phyloP scores from a whole-genome alignment of 1,140 invertebrate species.

The Zaprionus ornatus region DNA sequence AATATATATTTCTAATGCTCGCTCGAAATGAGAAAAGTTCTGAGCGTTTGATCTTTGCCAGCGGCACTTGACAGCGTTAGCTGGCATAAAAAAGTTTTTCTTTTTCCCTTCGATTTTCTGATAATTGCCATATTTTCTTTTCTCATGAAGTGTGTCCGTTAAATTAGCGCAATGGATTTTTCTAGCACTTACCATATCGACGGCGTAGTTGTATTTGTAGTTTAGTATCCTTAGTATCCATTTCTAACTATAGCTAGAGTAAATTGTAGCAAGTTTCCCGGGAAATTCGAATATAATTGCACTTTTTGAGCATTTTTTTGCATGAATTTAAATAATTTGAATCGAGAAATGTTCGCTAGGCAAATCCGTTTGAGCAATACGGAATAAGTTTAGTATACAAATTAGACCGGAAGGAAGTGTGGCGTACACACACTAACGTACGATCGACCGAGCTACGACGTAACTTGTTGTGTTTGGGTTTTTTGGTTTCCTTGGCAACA shows the following conservation, averaged over 20 bases:
- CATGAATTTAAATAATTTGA: constrained; percentile 3
- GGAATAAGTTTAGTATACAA: constrained; percentile 41
- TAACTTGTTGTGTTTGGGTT: constrained; percentile 74
- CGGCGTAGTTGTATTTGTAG: constrained; percentile 19
- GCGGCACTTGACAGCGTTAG: constrained; percentile 10
- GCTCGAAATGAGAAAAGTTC: constrained; percentile 70
- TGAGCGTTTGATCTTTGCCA: constrained; percentile 68
- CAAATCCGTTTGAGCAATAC: constrained; percentile 9
- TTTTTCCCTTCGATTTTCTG: background rate
- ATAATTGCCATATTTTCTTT: constrained; percentile 16
- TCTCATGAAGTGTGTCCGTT: no score
- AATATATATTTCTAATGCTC: constrained; percentile 19
- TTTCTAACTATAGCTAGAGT: background rate
- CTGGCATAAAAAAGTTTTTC: constrained; percentile 38
- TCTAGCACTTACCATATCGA: constrained; percentile 51
- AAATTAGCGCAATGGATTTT: constrained; percentile 31
- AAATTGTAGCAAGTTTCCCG: background rate
- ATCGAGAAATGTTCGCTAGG: background rate
- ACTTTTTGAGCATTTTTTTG: constrained; percentile 27
- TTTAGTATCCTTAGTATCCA: constrained; percentile 12
- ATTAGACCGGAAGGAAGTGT: constrained; percentile 75
- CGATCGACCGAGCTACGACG: constrained; percentile 52
- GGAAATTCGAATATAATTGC: constrained; percentile 11
- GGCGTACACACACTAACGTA: constrained; percentile 15
- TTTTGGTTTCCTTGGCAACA: constrained; percentile 76